Percentiles rank a stretch among this genome's conserved stretches.
Conservation (phyloP, 2,888 invertebrate genomes). For the Lysandra coridon region DNA sequence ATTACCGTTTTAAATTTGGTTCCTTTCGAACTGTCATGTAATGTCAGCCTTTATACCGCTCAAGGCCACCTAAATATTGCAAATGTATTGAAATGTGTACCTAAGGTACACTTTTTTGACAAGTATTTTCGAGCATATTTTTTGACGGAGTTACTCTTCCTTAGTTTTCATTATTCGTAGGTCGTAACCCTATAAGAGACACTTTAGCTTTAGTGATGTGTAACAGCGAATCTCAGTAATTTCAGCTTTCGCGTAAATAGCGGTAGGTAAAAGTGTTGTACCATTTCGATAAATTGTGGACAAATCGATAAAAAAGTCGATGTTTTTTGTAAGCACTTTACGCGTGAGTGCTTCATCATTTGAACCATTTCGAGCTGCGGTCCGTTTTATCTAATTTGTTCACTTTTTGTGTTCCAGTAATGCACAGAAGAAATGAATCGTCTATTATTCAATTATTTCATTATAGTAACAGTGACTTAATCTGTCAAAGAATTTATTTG, state of each 20-base stretch:
- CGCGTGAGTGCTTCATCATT: conserved; percentile 73
- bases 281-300: conserved; percentile 64
- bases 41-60: no score
- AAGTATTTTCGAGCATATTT: no score
- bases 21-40: no score
- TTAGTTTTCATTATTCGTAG: no score
- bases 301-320: conserved; percentile 62
- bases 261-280: conserved; percentile 62
- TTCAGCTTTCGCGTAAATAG: conserved; percentile 50
- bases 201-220: conserved; percentile 24
- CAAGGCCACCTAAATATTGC: no score
- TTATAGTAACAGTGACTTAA: neutral
- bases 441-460: conserved; percentile 1
- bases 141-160: no score
- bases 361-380: conserved; percentile 42
- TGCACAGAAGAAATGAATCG: conserved; percentile 20
- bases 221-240: conserved; percentile 23
- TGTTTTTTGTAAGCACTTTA: conserved; percentile 63
- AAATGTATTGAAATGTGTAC: no score
- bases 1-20: no score
- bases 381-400: conserved; percentile 24
- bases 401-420: conserved; percentile 24
- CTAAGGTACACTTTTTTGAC: no score
- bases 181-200: neutral
- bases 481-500: neutral